phyloP scores from a whole-genome alignment of 64 coral and sea anemone genomes.

The Hydrozoanthus tunicans region DNA sequence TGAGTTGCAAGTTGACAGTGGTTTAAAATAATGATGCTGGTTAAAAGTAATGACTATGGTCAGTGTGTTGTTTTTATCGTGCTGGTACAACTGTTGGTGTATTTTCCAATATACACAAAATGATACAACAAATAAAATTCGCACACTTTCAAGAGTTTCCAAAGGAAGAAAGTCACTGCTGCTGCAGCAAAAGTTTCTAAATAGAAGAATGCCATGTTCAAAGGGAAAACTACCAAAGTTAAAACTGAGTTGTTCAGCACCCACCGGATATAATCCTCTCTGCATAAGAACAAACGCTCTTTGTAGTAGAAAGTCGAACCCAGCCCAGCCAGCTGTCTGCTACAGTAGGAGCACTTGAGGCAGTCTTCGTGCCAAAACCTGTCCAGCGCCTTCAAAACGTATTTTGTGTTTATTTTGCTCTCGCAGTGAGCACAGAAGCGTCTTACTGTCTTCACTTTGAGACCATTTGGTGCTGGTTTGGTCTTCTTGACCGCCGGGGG shows the following conservation, averaged over 20 bases:
- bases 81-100: too few species aligned
- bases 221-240: too few species aligned
- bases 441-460: slow-evolving; percentile 30
- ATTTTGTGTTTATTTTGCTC: slow-evolving; percentile 66
- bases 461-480: background rate
- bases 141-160: too few species aligned
- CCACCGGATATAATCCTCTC: slow-evolving; percentile 87
- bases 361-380: slow-evolving; percentile 93
- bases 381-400: slow-evolving; percentile 77
- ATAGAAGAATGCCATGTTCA: too few species aligned
- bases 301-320: slow-evolving; percentile 76
- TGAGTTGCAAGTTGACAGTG: too few species aligned
- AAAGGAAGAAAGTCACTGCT: too few species aligned
- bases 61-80: too few species aligned
- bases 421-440: slow-evolving; percentile 73
- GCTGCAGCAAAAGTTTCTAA: too few species aligned
- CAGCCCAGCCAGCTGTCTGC: slow-evolving; percentile 61
- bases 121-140: too few species aligned
- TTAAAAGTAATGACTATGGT: too few species aligned
- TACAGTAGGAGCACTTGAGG: slow-evolving; percentile 82
- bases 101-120: too few species aligned
- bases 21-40: too few species aligned
- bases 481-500: slow-evolving; percentile 12
- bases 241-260: background rate
- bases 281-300: slow-evolving; percentile 72